phyloP scores from a whole-genome alignment of 2,888 invertebrate genomes.

The Cerceris rybyensis region DNA sequence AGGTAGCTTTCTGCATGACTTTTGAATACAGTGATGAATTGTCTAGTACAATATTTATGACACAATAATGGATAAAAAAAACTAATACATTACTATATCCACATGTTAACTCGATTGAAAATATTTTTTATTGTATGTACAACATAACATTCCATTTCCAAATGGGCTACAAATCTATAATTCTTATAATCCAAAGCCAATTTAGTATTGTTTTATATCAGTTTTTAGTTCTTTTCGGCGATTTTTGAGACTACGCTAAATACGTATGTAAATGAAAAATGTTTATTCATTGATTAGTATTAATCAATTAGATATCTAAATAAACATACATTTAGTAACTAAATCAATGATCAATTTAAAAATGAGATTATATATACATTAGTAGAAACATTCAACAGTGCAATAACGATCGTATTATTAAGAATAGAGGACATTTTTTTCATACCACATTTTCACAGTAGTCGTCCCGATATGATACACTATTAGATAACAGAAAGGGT shows the following conservation, averaged over 20 bases:
- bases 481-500: slow-evolving; percentile 2
- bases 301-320: background rate
- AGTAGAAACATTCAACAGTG: background rate
- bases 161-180: background rate
- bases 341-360: background rate
- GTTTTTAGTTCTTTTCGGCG: background rate
- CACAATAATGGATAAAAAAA: slow-evolving; percentile 21
- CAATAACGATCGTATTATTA: background rate
- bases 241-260: background rate
- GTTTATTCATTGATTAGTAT: background rate
- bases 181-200: background rate
- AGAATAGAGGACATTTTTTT: background rate
- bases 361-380: slow-evolving; percentile 6
- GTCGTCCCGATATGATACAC: slow-evolving; percentile 12
- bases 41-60: slow-evolving; percentile 32
- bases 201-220: background rate
- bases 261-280: background rate
- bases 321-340: background rate
- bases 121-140: slow-evolving; percentile 5
- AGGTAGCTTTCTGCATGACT: slow-evolving; percentile 65
- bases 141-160: slow-evolving; percentile 5
- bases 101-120: slow-evolving; percentile 10
- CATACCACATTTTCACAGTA: slow-evolving; percentile 22
- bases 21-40: slow-evolving; percentile 55
- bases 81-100: slow-evolving; percentile 18